Conservation (phyloP, 1,140 invertebrate genomes). For the Dryas iulia region DNA sequence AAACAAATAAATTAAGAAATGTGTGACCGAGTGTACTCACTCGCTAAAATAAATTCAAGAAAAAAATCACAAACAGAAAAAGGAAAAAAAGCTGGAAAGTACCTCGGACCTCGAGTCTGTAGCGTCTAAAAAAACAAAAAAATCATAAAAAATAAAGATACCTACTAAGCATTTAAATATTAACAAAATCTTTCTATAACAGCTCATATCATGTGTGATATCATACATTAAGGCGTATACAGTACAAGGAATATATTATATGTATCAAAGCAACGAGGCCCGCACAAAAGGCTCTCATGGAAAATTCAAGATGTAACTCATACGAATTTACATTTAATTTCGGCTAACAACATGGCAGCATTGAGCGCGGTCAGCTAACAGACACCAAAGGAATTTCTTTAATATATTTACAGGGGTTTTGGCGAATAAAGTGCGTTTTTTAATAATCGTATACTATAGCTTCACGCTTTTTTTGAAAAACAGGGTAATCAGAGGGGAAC, state of each 20-base stretch:
- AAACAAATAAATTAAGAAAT: too few relatives aligned
- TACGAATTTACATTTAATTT: conserved; percentile 20
- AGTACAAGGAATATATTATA: neutral
- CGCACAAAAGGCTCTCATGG: conserved; percentile 19
- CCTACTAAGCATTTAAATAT: too few relatives aligned
- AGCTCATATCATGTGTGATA: neutral
- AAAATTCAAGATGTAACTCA: conserved; percentile 20
- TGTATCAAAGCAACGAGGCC: conserved; percentile 11
- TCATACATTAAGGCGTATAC: neutral
- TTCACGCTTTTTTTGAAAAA: too few relatives aligned
- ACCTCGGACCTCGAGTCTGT: too few relatives aligned
- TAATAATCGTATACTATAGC: too few relatives aligned
- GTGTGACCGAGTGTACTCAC: too few relatives aligned
- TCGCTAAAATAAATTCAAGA: too few relatives aligned
- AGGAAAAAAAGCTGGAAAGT: too few relatives aligned
- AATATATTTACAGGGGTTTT: neutral
- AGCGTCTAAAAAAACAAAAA: too few relatives aligned
- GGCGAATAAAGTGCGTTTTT: neutral
- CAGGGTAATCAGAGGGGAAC: too few relatives aligned
- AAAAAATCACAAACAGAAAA: too few relatives aligned
- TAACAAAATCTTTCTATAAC: neutral
- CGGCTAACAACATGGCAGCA: neutral
- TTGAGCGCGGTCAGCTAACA: neutral
- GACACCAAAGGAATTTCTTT: neutral
- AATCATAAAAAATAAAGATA: too few relatives aligned